Base-by-base conservation (phyloP, 2,113 vertebrate species). In the Eubucco bourcierii region DNA sequence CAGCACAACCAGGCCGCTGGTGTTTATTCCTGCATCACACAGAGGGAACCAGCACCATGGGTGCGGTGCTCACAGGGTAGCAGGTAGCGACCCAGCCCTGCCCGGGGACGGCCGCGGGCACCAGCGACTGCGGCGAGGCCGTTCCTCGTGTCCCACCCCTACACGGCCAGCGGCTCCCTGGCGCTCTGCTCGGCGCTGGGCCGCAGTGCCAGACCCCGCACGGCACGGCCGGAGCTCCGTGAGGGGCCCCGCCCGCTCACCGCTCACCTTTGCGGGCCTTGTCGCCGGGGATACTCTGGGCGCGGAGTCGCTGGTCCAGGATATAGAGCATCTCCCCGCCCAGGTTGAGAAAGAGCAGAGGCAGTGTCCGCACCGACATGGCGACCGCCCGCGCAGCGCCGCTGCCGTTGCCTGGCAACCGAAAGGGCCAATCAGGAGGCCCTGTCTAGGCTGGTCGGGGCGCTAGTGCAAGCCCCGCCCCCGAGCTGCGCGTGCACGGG, bases 281-380 rank as follows among this genome's bases (percentile, higher is more conserved):
- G 94, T 99, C 99, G 14, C 96, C 97, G 3, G 99, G 98, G 95
- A 99, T 99, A 96, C 98, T 99, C 97, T 99, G 99, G 59, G 99
- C 99, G 44, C 98, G 98, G 61, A 99, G 98, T 17, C 99, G 98
- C 96, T 99, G 99, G 97, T 99, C 99, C 96, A 99, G 97, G 93
- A 99, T 99, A 90, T 99, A 99, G 39, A 99, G 98, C 99, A 99
- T 99, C 97, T 99, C 99, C 28, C 99, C 99, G 13, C 99, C 99
- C 84, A 99, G 98, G 95, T 99, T 99, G 87, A 99, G 98, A 96
- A 99, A 99, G 17, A 99, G 98, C 88, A 99, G 97, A 25, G 99
- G 99, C 55, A 99, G 97, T 25, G 99, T 98, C 91, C 98, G 97
- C 28, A 96, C 81, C 44, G 99, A 99, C 99, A 99, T 99, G 76